phyloP scores from a whole-genome alignment of 2,113 vertebrate genomes.

The Chaenocephalus aceratus region DNA sequence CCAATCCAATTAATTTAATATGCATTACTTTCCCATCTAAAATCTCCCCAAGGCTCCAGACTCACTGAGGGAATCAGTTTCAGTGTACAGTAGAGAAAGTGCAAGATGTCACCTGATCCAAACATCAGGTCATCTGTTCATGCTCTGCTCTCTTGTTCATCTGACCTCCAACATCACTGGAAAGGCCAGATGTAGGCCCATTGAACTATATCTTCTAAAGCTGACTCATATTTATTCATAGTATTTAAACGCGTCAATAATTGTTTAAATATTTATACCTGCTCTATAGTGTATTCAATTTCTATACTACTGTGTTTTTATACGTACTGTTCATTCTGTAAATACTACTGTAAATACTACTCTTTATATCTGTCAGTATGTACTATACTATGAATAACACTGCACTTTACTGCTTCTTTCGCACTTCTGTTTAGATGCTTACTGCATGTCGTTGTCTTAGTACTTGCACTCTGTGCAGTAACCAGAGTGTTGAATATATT shows the following conservation, averaged over 20 bases:
- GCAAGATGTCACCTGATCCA: background rate
- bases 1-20: background rate
- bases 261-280: background rate
- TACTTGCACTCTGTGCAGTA: too few species aligned
- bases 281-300: constrained; percentile 21
- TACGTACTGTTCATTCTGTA: too few species aligned
- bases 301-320: too few species aligned
- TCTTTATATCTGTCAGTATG: too few species aligned
- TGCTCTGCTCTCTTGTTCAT: background rate
- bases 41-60: background rate
- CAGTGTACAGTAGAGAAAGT: background rate
- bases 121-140: background rate
- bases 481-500: too few species aligned
- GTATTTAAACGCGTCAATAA: constrained; percentile 29
- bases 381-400: too few species aligned
- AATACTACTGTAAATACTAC: too few species aligned
- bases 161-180: background rate
- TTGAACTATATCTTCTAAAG: too few species aligned
- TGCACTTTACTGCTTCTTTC: too few species aligned
- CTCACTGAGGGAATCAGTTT: background rate
- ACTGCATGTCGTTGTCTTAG: too few species aligned
- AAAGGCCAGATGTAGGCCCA: background rate
- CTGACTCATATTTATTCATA: background rate
- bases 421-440: too few species aligned
- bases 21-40: background rate